These are phyloP conservation scores for Conomelus anceps DNA, from an alignment of 2,888 invertebrate genomes.

Conservation along the genomic window DNA sequence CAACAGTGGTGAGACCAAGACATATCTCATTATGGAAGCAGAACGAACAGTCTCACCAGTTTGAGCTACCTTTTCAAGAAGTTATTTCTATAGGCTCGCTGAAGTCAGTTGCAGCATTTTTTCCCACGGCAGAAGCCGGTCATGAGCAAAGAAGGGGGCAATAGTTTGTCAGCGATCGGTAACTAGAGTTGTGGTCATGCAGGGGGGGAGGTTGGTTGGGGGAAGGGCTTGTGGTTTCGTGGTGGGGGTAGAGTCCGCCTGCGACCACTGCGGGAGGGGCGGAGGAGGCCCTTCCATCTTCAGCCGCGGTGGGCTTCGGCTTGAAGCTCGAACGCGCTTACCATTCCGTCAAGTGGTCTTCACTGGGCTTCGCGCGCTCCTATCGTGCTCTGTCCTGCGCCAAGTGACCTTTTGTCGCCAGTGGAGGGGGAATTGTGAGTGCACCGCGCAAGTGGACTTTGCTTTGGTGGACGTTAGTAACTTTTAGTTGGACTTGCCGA, in stretches of 20 bases:
- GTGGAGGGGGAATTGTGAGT: background rate
- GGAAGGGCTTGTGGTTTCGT: background rate
- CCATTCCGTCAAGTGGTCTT: background rate
- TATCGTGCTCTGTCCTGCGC: background rate
- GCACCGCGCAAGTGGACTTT: background rate
- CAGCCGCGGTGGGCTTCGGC: background rate
- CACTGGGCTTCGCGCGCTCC: background rate
- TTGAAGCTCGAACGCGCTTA: background rate
- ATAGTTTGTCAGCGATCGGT: background rate
- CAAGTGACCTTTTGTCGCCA: background rate
- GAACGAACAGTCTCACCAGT: background rate
- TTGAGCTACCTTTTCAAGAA: background rate
- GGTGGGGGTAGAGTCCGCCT: background rate
- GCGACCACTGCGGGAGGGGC: background rate
- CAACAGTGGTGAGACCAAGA: background rate
- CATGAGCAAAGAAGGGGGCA: background rate
- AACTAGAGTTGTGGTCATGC: background rate
- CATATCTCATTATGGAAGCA: background rate
- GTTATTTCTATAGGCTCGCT: background rate
- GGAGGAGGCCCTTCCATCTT: background rate
- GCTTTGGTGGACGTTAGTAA: background rate
- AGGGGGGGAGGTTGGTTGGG: too few relatives aligned
- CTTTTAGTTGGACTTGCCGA: background rate
- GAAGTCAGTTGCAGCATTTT: background rate
- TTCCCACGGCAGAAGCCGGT: background rate